These are phyloP conservation scores for Pyralis farinalis DNA, from an alignment of 2,888 invertebrate genomes.

Conservation along the genomic window DNA sequence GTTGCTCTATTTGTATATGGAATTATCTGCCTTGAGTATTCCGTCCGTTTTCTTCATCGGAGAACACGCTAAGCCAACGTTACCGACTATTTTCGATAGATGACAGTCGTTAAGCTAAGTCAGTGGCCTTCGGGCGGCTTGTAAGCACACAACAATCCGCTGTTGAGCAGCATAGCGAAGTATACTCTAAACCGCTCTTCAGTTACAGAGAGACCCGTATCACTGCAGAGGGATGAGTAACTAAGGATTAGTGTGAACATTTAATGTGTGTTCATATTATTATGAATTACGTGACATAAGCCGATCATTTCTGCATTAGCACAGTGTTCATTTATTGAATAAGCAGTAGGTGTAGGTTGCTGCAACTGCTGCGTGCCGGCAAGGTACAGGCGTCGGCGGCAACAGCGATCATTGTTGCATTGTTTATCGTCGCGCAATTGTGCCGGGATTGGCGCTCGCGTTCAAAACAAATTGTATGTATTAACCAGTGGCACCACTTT, in stretches of 20 bases:
- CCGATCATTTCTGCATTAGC: not conserved
- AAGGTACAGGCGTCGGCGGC: constrained; percentile 12
- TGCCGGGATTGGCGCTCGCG: constrained; percentile 35
- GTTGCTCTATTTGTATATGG: no score
- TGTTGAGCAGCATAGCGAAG: not conserved
- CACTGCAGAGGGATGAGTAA: no score
- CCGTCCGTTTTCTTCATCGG: no score
- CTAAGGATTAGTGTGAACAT: no score
- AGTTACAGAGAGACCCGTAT: no score
- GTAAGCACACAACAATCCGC: no score
- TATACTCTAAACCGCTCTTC: not conserved
- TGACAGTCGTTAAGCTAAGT: no score
- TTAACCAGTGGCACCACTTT: constrained; percentile 46
- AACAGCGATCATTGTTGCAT: constrained; percentile 55
- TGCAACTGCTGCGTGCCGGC: no score
- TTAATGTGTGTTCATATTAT: not conserved
- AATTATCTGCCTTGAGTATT: no score
- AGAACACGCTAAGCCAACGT: not conserved
- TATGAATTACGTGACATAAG: constrained; percentile 4
- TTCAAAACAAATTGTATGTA: constrained; percentile 68
- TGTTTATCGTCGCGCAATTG: constrained; percentile 55
- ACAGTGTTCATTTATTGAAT: constrained; percentile 7
- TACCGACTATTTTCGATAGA: no score
- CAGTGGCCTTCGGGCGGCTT: no score
- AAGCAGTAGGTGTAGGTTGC: constrained; percentile 17